These are phyloP conservation scores for Scleropages formosus DNA, from an alignment of 2,797 vertebrate genomes.

Conservation along the genomic window DNA sequence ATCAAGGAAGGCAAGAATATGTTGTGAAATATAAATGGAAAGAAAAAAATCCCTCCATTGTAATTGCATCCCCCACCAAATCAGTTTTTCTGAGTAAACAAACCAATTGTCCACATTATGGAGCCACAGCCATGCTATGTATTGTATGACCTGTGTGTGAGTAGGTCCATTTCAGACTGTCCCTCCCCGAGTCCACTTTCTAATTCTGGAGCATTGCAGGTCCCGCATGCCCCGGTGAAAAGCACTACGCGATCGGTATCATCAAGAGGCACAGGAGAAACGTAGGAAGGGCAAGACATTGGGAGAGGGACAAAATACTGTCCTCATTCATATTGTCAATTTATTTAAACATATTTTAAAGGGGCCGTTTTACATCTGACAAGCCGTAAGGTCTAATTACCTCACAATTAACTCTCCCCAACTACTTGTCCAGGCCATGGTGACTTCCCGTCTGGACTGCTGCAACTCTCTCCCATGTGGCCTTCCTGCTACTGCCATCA, in stretches of 20 bases:
- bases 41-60: not conserved
- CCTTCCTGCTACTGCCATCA: too few species aligned
- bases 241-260: not conserved
- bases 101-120: constrained; percentile 13
- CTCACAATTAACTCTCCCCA: too few species aligned
- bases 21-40: not conserved
- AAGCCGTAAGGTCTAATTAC: not conserved
- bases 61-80: too few species aligned
- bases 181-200: constrained; percentile 20
- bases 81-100: constrained; percentile 6
- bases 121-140: not conserved
- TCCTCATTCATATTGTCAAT: too few species aligned
- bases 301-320: not conserved
- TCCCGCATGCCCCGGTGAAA: not conserved
- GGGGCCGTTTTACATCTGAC: not conserved
- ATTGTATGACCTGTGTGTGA: not conserved
- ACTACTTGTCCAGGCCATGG: too few species aligned
- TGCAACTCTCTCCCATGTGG: too few species aligned
- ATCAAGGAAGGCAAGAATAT: not conserved
- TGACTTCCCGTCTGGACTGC: too few species aligned
- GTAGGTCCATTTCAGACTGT: not conserved
- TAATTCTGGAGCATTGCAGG: constrained; percentile 12
- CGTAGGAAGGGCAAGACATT: not conserved
- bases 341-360: not conserved
- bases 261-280: not conserved